phyloP scores from a whole-genome alignment of 2,888 invertebrate species.

The Mongoloraphidia duomilia region DNA sequence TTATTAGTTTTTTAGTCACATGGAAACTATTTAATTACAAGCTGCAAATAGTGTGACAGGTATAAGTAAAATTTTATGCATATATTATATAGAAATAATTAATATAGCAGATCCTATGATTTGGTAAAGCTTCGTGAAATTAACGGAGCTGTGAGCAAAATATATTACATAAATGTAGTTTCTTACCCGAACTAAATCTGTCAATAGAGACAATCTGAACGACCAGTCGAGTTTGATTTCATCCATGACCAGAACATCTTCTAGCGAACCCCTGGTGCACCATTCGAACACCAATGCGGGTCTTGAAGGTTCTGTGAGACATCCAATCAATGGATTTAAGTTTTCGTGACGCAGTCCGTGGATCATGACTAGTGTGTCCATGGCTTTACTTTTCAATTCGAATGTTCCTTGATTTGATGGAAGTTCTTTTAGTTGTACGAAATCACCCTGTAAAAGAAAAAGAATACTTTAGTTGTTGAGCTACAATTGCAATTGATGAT shows the following conservation, averaged over 20 bases:
- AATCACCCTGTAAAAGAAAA: constrained; percentile 54
- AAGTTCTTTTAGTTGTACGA: constrained; percentile 75
- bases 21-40: too few species aligned
- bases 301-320: constrained; percentile 60
- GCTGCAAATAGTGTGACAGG: too few species aligned
- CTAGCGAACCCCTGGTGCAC: constrained; percentile 75
- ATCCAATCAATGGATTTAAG: constrained; percentile 77
- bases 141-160: too few species aligned
- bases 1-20: too few species aligned
- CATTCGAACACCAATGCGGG: constrained; percentile 77
- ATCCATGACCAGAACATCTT: constrained; percentile 76
- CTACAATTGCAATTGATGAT: too few species aligned
- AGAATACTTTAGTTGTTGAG: neutral
- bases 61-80: too few species aligned
- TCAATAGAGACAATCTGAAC: constrained; percentile 81
- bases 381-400: constrained; percentile 67
- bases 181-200: constrained; percentile 74
- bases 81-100: too few species aligned
- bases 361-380: constrained; percentile 62
- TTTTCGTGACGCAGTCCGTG: constrained; percentile 85
- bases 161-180: neutral
- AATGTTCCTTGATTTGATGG: constrained; percentile 37
- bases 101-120: too few species aligned
- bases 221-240: constrained; percentile 92
- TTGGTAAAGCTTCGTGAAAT: too few species aligned